These are phyloP conservation scores for Halcyon leucocephala DNA, from an alignment of 2,797 vertebrate genomes.

Conservation along the genomic window DNA sequence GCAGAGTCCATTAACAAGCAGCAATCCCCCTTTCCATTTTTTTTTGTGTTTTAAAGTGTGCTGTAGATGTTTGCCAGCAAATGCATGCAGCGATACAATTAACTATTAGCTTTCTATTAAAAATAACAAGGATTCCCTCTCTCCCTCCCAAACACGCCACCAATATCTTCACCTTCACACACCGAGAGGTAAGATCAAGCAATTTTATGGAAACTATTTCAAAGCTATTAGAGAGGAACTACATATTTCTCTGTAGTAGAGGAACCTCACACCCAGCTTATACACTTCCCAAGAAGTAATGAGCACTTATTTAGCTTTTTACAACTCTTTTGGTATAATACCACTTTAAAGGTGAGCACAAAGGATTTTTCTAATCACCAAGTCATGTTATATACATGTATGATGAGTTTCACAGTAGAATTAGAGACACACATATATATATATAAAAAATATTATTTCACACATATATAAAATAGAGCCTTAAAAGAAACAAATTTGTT, in stretches of 20 bases:
- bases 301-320: neutral
- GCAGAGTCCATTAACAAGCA: conserved; percentile 75
- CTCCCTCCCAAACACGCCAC: neutral
- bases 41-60: neutral
- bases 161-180: neutral
- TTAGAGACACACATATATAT: neutral
- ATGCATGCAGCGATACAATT: conserved; percentile 4
- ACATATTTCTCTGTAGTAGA: neutral
- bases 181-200: neutral
- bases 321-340: neutral
- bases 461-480: neutral
- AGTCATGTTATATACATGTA: neutral
- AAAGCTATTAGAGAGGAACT: neutral
- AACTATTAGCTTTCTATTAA: neutral
- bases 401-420: neutral
- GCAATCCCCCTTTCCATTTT: neutral
- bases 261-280: rapidly evolving
- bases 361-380: neutral
- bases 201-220: neutral
- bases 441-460: neutral
- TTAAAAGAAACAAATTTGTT: neutral
- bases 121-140: neutral
- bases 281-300: neutral
- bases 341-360: neutral
- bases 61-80: conserved; percentile 9